Conservation (phyloP, 2,797 vertebrate species). For the Sphaeramia orbicularis region DNA sequence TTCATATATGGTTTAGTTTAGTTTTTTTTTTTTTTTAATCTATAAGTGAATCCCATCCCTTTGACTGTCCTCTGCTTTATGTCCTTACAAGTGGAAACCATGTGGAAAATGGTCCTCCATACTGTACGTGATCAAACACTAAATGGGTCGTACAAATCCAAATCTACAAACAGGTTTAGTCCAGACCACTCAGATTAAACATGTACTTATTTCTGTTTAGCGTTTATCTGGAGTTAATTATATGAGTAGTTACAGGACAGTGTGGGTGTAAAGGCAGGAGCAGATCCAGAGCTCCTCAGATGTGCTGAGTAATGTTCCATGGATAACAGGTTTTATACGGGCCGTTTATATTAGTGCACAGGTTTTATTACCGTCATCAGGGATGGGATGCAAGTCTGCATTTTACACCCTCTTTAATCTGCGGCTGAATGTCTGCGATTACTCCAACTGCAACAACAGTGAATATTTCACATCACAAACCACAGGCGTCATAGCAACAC, state of each 20-base stretch:
- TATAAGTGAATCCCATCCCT: too few relatives aligned
- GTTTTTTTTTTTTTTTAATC: too few relatives aligned
- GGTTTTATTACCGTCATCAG: constrained; percentile 76
- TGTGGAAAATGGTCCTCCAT: too few relatives aligned
- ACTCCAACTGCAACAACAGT: constrained; percentile 50
- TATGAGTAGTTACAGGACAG: constrained; percentile 6
- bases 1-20: too few relatives aligned
- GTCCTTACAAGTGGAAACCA: too few relatives aligned
- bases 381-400: constrained; percentile 68
- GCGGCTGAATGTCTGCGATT: constrained; percentile 63
- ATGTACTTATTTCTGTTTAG: not conserved
- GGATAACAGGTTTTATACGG: constrained; percentile 75
- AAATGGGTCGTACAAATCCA: too few relatives aligned
- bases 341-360: constrained; percentile 68
- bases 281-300: constrained; percentile 50
- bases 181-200: constrained; percentile 1
- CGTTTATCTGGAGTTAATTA: constrained; percentile 10
- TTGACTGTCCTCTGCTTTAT: too few relatives aligned
- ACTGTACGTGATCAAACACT: too few relatives aligned
- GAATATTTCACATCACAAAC: constrained; percentile 56
- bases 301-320: constrained; percentile 73
- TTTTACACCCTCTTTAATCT: constrained; percentile 72
- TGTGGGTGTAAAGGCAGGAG: constrained; percentile 20
- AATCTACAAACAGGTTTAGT: too few relatives aligned
- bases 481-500: not conserved